Percentiles rank a stretch among this genome's conserved stretches.
Conservation (phyloP, 2,113 vertebrate species). For the Percina caprodes region DNA sequence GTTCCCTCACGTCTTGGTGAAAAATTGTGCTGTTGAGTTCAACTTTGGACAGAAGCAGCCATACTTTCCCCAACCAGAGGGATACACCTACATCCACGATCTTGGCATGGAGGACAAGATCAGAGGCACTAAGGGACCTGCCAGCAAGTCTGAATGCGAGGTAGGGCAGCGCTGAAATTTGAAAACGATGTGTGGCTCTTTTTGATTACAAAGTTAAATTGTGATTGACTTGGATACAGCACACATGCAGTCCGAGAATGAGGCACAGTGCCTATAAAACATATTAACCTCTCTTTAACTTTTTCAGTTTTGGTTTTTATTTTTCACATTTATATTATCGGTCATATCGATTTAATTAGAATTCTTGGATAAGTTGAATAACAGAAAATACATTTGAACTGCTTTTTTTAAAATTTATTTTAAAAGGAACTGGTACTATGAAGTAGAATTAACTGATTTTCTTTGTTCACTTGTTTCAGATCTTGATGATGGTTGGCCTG, state of each 20-base stretch:
- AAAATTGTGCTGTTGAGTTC: conserved; percentile 93
- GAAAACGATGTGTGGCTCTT: too few relatives aligned
- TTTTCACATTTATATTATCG: neutral
- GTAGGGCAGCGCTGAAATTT: conserved; percentile 62
- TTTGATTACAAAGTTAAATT: neutral
- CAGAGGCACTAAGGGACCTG: conserved; percentile 88
- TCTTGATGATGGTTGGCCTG: conserved; percentile 94
- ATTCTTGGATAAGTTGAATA: neutral
- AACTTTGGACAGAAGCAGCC: conserved; percentile 92
- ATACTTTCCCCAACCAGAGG: conserved; percentile 86
- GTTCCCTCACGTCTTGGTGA: conserved; percentile 92
- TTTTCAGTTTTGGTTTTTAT: neutral
- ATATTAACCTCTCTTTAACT: too few relatives aligned
- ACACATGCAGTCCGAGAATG: neutral
- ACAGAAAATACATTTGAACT: neutral
- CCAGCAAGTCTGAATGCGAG: conserved; percentile 91
- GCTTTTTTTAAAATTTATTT: neutral
- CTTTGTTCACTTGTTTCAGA: conserved; percentile 73
- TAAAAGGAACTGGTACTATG: neutral
- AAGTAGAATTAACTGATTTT: neutral
- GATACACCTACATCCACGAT: conserved; percentile 90
- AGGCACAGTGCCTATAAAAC: neutral
- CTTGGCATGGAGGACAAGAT: conserved; percentile 84
- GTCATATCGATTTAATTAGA: neutral
- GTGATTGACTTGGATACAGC: neutral